Evolutionary conservation across 2,113 vertebrate species (phyloP).

Genomic region (Cyphomyrus plagiostoma): DNA sequence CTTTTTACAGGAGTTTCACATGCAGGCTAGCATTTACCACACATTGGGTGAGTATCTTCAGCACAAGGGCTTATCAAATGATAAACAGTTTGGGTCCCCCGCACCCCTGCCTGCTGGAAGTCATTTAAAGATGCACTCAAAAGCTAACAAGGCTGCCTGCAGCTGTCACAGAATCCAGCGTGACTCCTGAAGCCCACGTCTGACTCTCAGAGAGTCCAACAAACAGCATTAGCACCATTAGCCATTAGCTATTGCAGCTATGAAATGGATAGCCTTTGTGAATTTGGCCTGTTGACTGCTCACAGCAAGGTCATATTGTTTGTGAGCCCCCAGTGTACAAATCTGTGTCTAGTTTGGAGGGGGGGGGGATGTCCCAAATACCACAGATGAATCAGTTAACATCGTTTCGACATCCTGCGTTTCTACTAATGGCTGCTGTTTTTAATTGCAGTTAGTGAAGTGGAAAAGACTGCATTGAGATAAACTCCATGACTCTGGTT

Average conservation of each 20-base stretch:
- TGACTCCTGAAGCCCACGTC: background rate
- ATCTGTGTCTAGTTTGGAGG: conserved; percentile 29
- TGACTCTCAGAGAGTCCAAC: background rate
- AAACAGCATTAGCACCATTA: background rate
- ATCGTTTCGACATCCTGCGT: conserved; percentile 57
- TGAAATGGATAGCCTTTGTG: background rate
- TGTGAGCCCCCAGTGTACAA: conserved; percentile 1
- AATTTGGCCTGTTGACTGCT: conserved; percentile 24
- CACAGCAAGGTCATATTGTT: background rate
- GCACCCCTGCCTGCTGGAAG: background rate
- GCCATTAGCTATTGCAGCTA: background rate
- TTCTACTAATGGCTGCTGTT: conserved; percentile 49
- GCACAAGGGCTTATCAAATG: background rate
- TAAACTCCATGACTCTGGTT: conserved; percentile 43
- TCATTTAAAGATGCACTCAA: background rate
- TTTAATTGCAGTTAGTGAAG: conserved; percentile 58
- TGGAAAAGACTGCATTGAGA: conserved; percentile 44
- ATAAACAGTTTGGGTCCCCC: background rate
- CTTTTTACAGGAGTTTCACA: background rate
- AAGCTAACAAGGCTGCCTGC: background rate
- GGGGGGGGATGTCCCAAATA: conserved; percentile 48
- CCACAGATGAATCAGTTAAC: conserved; percentile 55
- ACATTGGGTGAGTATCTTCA: background rate
- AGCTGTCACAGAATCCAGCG: background rate
- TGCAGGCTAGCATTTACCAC: background rate